phyloP scores from a whole-genome alignment of 2,888 invertebrate genomes.

The Teleogryllus oceanicus region DNA sequence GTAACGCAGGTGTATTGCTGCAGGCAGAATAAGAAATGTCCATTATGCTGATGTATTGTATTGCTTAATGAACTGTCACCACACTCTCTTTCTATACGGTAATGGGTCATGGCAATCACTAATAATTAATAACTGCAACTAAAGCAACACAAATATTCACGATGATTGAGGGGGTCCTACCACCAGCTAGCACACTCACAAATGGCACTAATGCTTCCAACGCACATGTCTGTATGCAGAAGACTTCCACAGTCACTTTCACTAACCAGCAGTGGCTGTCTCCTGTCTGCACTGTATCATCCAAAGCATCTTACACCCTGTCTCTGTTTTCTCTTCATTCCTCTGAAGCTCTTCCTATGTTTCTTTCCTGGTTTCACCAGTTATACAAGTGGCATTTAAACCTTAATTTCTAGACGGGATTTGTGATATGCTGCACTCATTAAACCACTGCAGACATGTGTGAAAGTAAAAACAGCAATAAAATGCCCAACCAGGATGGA shows the following conservation, averaged over 20 bases:
- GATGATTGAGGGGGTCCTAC: neutral
- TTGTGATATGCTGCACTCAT: too few species aligned
- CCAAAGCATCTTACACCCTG: neutral
- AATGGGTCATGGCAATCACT: neutral
- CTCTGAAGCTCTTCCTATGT: constrained; percentile 8
- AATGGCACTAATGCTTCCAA: neutral
- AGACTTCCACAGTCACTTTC: neutral
- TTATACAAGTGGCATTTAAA: constrained; percentile 1
- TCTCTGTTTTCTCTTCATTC: neutral
- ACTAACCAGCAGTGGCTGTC: neutral
- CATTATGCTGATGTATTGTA: neutral
- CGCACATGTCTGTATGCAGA: neutral
- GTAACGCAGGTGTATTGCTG: constrained; percentile 43
- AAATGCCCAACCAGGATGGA: too few species aligned
- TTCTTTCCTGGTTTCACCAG: constrained; percentile 18
- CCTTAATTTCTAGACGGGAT: too few species aligned
- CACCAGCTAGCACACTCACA: neutral
- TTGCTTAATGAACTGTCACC: neutral
- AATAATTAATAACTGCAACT: neutral
- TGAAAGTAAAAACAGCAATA: too few species aligned
- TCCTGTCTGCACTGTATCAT: constrained; percentile 18
- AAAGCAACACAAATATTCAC: neutral
- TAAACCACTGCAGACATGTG: too few species aligned
- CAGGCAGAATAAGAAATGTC: constrained; percentile 25
- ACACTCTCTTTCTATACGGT: neutral